Evolutionary conservation across 2,888 invertebrate species (phyloP), one percentile per base, ranked within the genome.

Genomic region (Eugnorisma glareosa): DNA sequence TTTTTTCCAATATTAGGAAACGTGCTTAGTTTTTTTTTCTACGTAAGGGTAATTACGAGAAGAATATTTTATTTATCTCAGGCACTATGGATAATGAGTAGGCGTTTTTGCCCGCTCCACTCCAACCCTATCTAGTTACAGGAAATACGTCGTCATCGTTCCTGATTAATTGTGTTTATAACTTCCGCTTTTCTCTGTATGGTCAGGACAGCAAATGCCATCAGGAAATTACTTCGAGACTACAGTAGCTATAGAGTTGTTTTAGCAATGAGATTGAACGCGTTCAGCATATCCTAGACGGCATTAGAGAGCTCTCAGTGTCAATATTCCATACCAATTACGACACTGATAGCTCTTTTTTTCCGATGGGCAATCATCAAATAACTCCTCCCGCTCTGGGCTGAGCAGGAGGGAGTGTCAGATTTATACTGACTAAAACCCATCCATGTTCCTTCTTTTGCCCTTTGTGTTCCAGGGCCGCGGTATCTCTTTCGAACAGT

Each of bases 121-220:
- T 67, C n/a, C 35, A 69, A 72, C 43, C 40, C 63, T 83, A 59
- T n/a, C 61, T 61, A 59, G 63, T 63, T 61, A 59, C 63, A n/a
- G 57, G 51, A 74, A 79, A 51, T 43, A 73, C 54, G 18, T 67
- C 31, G 70, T 61, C 75, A 86, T 83, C 66, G 61, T 48, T 61
- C 31, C 40, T 67, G 57, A 83, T 85, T 80, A 45, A 75, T 73
- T 80, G 77, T 43, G 63, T 70, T 81, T 45, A 35, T 54, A 74
- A 15, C 24, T 15, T 31, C 13, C 35, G 43, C 10, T 66, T 35
- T 81, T 61, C 28, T 18, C 13, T 40, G 21, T 31, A 54, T 40
- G 59, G 11, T 21, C 43, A 59, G 28, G 10, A 28, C 15, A n/a
- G 21, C 54, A 61, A 73, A 35, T 48, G 5, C 24, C 45, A 61